These are phyloP conservation scores for Ashinkailepas kermadecensis DNA, from an alignment of 2,888 invertebrate genomes.

Conservation along the genomic window DNA sequence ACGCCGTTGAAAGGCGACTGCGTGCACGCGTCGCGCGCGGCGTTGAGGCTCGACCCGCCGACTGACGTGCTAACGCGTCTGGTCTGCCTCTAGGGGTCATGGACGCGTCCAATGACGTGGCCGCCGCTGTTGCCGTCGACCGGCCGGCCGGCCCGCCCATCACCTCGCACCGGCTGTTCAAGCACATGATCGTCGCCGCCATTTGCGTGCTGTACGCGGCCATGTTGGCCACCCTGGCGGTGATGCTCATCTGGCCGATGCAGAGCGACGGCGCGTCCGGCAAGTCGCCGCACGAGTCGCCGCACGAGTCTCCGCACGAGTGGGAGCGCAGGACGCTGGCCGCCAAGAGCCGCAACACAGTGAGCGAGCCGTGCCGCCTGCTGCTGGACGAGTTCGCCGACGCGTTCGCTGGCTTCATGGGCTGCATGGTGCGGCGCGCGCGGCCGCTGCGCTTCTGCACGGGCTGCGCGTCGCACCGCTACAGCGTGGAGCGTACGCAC, in stretches of 20 bases:
- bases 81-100: background rate
- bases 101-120: background rate
- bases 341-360: background rate
- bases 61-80: background rate
- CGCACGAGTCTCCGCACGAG: background rate
- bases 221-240: background rate
- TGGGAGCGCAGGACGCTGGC: background rate
- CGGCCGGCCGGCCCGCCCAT: background rate
- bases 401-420: slow-evolving; percentile 7
- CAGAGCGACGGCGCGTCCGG: background rate
- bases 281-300: background rate
- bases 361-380: background rate
- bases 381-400: background rate
- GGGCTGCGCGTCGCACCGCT: background rate
- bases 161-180: background rate
- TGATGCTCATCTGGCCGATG: background rate
- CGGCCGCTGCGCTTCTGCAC: background rate
- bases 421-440: background rate
- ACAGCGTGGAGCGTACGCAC: background rate
- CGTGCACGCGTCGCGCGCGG: too few relatives aligned
- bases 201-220: background rate
- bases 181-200: too few relatives aligned
- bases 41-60: too few relatives aligned
- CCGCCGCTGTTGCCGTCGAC: background rate
- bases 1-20: too few relatives aligned